Evolutionary conservation across 2,888 invertebrate species (phyloP).

Genomic region (Adela reaumurella): DNA sequence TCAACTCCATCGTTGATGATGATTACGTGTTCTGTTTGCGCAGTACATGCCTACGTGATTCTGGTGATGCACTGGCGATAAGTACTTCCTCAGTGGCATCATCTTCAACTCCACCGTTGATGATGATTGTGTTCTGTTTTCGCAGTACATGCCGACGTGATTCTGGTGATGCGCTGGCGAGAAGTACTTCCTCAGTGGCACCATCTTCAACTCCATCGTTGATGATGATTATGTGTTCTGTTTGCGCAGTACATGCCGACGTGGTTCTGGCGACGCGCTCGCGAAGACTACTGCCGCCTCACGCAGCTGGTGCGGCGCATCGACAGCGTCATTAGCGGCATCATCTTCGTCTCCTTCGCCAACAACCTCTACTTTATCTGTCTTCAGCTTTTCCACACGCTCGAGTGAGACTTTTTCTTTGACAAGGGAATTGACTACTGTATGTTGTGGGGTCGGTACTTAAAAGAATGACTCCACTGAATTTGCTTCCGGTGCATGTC

Average conservation of each 20-base stretch:
- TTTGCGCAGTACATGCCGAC: conserved; percentile 52
- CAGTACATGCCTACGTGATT: too few relatives aligned
- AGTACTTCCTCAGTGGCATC: too few relatives aligned
- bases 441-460: too few relatives aligned
- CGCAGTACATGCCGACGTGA: conserved; percentile 55
- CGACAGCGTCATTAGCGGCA: conserved; percentile 60
- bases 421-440: too few relatives aligned
- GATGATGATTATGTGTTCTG: too few relatives aligned
- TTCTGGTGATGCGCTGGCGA: conserved; percentile 66
- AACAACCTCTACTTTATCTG: conserved; percentile 73
- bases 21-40: too few relatives aligned
- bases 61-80: too few relatives aligned
- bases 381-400: conserved; percentile 66
- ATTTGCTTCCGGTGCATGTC: too few relatives aligned
- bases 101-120: too few relatives aligned
- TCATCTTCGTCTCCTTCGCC: conserved; percentile 65
- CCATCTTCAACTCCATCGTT: too few relatives aligned
- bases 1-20: too few relatives aligned
- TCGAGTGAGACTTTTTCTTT: conserved; percentile 52
- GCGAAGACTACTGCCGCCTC: conserved; percentile 63
- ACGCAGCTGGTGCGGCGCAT: conserved; percentile 57
- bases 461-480: too few relatives aligned
- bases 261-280: conserved; percentile 63
- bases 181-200: conserved; percentile 43
- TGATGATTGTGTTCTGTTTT: not conserved